Evolutionary conservation across 2,888 invertebrate genomes (phyloP).

Genomic region (Globia sparganii): DNA sequence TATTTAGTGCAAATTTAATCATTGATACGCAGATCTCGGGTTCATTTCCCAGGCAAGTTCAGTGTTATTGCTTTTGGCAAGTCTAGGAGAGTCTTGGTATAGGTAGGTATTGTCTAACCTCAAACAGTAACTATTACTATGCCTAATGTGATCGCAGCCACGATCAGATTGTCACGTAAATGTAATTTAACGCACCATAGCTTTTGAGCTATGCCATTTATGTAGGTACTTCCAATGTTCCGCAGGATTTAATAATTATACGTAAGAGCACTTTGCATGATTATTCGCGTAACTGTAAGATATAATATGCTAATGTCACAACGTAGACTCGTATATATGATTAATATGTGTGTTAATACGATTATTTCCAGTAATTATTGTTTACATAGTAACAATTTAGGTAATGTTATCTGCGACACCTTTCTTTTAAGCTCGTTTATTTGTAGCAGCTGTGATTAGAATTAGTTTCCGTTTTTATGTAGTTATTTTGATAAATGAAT

Average conservation of each 20-base stretch:
- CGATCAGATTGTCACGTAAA: conserved; percentile 49
- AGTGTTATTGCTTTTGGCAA: too few species aligned
- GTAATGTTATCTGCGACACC: conserved; percentile 36
- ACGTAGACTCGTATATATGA: conserved; percentile 41
- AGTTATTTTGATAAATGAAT: conserved; percentile 31
- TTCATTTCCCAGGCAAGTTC: too few species aligned
- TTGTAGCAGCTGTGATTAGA: conserved; percentile 41
- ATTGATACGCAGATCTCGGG: too few species aligned
- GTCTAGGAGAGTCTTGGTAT: too few species aligned
- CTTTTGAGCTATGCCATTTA: conserved; percentile 55
- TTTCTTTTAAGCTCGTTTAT: conserved; percentile 28
- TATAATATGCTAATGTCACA: conserved; percentile 61
- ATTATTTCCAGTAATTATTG: conserved; percentile 60
- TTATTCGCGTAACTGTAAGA: conserved; percentile 54
- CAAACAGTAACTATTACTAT: not conserved
- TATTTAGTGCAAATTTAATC: too few species aligned
- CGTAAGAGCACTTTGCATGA: conserved; percentile 67
- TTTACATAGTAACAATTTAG: conserved; percentile 53
- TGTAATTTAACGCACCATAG: conserved; percentile 64
- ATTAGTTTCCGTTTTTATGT: conserved; percentile 41
- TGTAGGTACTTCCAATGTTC: conserved; percentile 53
- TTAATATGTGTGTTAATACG: conserved; percentile 62
- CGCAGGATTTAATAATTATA: conserved; percentile 66
- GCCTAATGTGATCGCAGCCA: conserved; percentile 19
- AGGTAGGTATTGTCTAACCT: not conserved